Evolutionary conservation across 2,113 vertebrate species (phyloP), one percentile per base, ranked within the genome.

Genomic region (Clinocottus analis): DNA sequence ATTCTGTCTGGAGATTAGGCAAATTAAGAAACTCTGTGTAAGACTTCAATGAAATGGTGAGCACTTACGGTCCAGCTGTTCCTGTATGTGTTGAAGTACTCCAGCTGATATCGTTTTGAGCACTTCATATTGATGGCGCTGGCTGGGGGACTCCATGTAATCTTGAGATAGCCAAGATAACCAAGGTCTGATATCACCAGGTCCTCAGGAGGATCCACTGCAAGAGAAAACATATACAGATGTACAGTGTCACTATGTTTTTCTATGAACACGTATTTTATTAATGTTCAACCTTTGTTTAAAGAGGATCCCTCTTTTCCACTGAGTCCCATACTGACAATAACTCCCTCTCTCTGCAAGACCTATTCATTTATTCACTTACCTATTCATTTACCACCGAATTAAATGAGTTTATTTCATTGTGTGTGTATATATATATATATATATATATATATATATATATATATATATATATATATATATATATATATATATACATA

Each of bases 131-230:
- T 75, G 21, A 85, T 77, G 14, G 89, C 9, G 0, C 77, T 83
- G 29, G 80, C 3, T 0, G 96, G 96, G 9, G 87, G 90, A 14
- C 92, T 88, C 97, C 97, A 99, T 35, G 90, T 82, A 1, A 99
- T 84, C 33, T 92, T 87, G 0, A 99, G 91, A 16, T 90, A 63
- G 21, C 97, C 97, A 63, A 99, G 88, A 59, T 94, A 93, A 2
- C 97, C 97, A 1, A 90, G 94, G 74, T 98, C 97, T 0, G 76
- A 66, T 61, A 99, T 93, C 55, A 33, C 74, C 23, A 98, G 77
- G 71, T 96, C 79, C 31, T 67, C 88, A 7, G 97, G 97, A 39
- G 97, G 95, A 72, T 94, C 92, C 80, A 96, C 97, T 97, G 56
- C 43, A 86, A 82, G 35, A n/a, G 33, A 37, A 70, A 45, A 37